Evolutionary conservation across 2,797 vertebrate genomes (phyloP), one percentile per base, ranked within the genome.

Genomic region (Lagocephalus sceleratus): DNA sequence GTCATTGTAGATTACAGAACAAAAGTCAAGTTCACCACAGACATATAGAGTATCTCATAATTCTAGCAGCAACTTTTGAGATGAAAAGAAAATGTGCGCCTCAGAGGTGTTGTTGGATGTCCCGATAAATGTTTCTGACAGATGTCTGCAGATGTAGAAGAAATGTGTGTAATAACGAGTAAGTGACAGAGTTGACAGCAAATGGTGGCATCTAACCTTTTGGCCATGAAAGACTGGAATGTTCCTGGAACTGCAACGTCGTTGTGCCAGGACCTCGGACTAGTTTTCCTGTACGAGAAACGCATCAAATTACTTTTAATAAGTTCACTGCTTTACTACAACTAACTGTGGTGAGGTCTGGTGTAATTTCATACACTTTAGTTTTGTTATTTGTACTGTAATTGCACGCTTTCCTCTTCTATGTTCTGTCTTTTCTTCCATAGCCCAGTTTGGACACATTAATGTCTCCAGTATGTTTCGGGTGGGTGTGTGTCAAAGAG

Each of bases 111-210:
- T 42, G 46, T 48, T 57, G 64, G 76, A 82, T 60, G 51, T 66
- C 73, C 80, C 62, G 63, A 57, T 73, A 61, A 47, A 57, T 54
- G 54, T 66, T 66, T 78, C 75, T 52, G 66, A 75, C 81, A 75
- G 83, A 84, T 45, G 51, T 63, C 62, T 32, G 17, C 26, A 71
- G 81, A 81, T 81, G 82, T 82, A 84, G 63, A 63, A 68, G 53
- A 68, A 72, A 73, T 35, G 10, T 14, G 12, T 14, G 12, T 35
- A 11, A 35, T 35, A 35, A 35, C 32, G 1, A 8, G 26, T 66
- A 67, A 68, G 75, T 65, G 68, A 75, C 66, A 29, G 57, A 44
- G 52, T 16, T 42, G 62, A 52, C 11, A 19, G 53, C 45, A 69
- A 67, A 54, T 44, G 53, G 47, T 64, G 63, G n/a, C n/a, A n/a